Evolutionary conservation across 2,797 vertebrate species (phyloP), one percentile per base, ranked within the genome.

Genomic region (Danio albolineatus): DNA sequence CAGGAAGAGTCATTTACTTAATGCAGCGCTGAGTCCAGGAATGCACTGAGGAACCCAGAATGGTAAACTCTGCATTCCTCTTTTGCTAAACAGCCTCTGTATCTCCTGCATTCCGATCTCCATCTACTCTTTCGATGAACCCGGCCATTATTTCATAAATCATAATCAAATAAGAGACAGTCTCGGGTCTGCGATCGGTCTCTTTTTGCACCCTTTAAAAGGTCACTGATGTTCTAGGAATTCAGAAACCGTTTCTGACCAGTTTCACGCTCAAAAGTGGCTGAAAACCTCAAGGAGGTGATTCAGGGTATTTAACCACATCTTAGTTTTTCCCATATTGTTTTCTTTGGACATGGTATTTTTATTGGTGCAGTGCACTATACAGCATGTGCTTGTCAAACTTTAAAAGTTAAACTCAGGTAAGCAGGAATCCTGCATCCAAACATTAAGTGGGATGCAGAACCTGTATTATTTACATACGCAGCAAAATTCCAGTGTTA

Each of bases 61-160:
- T 83, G 86, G 88, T 93, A 92, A 93, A 94, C 93, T 92, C 91
- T 92, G 90, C 91, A 93, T 93, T 93, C 91, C 90, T 90, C 90
- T 92, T 28, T 92, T 91, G 90, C 91, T 94, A 91, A 91, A 91
- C 89, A 86, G 91, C 91, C 91, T 92, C 89, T 87, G 89, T 87
- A 90, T 91, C 90, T 87, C 86, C 84, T 85, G 86, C 89, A 90
- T 90, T 89, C 80, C 73, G 61, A 67, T 79, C 64, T 76, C 64
- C 77, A 73, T 75, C 89, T 91, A 85, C 87, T 89, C 89, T 90
- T 48, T 90, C 87, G 88, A 87, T 89, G 88, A 87, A 89, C 85
- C 75, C 70, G 75, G 85, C 85, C 87, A 79, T 87, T 89, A 90
- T 90, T 93, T 89, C 90, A 91, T 93, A 91, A 92, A 91, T 92